These are phyloP conservation scores for Melipona beecheii DNA, from an alignment of 2,888 invertebrate species.

Conservation along the genomic window DNA sequence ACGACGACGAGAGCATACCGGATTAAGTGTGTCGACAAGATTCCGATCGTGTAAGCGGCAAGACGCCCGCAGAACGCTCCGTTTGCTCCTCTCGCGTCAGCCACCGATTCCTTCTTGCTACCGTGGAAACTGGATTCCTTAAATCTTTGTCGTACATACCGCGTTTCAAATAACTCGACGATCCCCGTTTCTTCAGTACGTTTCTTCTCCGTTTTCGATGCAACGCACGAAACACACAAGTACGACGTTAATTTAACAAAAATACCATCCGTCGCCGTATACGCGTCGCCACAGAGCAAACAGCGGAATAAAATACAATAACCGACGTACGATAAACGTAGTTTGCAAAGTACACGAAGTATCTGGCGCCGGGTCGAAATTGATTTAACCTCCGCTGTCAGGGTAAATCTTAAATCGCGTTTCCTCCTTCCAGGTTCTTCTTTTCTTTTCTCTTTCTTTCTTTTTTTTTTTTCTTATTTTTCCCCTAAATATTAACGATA, in stretches of 20 bases:
- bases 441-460: neutral
- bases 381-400: neutral
- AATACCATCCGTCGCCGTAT: neutral
- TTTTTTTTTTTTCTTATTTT: too few relatives aligned
- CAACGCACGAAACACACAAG: neutral
- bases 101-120: neutral
- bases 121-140: neutral
- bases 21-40: slow-evolving; percentile 52
- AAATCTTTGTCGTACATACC: too few relatives aligned
- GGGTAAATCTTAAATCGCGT: neutral
- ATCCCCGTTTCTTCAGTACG: too few relatives aligned
- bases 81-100: slow-evolving; percentile 12
- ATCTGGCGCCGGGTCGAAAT: neutral
- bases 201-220: neutral
- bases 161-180: too few relatives aligned
- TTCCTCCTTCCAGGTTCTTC: neutral
- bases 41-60: slow-evolving; percentile 40
- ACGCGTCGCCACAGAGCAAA: neutral
- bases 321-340: neutral
- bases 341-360: neutral
- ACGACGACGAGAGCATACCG: slow-evolving; percentile 35
- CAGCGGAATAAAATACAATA: neutral
- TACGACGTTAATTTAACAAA: neutral
- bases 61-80: slow-evolving; percentile 20
- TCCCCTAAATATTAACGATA: slow-evolving; percentile 26